Evolutionary conservation across 2,888 invertebrate species (phyloP), one percentile per base, ranked within the genome.

Genomic region (Stratiomys singularior): DNA sequence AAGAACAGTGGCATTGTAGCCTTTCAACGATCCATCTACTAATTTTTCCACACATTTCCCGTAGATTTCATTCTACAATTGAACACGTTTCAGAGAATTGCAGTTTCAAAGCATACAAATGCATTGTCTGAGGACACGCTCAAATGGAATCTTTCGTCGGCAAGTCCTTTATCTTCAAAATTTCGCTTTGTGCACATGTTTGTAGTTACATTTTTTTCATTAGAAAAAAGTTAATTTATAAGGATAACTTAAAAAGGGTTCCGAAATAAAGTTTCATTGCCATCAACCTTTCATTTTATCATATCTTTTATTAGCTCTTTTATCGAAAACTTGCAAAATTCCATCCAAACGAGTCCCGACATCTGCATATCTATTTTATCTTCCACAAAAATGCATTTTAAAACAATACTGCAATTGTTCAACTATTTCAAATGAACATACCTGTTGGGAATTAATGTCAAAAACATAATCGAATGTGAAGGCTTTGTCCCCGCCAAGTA

Each of bases 401-500:
- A 5, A 28, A 3, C 15, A n/a, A 30, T 64, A 28, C 28, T 28
- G 15, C 18, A 64, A 0, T 25, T 1, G n/a, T n/a, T n/a, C 18
- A 64, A 37, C 37, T 37, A 3, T 37, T 37, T 37, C 37, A 37
- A 37, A 28, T 64, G 13, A 13, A n/a, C 30, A 28, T 78, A 90
- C 91, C 88, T 98, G 99, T 76, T 88, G 87, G 60, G 92, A 89
- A 77, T 89, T 89, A 76, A 92, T 93, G 86, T 98, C 97, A 88
- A 96, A 99, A 64, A 99, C 98, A 87, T 94, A 94, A 88, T 99
- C 97, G 88, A 96, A 99, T 27, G 98, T 98, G 89, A 98, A 98
- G 66, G 96, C 94, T 84, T 97, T 96, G 88, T 98, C 97, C 52
- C 94, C 92, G 76, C 98, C 98, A 60, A 99, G 90, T 81, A 95